A percentile compares a stretch with the other conserved stretches of the same genome.
These are phyloP conservation scores for Drosophila paracracens DNA, from an alignment of 2,888 invertebrate species.

Conservation along the genomic window DNA sequence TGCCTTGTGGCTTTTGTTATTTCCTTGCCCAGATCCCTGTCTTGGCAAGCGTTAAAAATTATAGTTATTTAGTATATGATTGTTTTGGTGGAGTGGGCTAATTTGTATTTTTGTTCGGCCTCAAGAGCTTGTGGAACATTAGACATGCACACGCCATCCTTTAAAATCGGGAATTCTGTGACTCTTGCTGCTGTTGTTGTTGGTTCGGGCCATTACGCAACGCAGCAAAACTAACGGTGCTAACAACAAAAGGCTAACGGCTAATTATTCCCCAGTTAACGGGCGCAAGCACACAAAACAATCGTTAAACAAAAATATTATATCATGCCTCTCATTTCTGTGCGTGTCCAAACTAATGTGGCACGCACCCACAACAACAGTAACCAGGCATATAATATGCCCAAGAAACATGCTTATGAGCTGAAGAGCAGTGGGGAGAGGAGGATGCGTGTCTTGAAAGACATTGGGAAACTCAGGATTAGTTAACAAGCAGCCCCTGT, in stretches of 20 bases:
- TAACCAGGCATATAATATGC: slow-evolving; percentile 29
- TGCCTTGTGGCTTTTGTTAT: slow-evolving; percentile 56
- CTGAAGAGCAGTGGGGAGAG: background rate
- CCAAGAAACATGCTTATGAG: slow-evolving; percentile 27
- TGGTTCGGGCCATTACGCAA: slow-evolving; percentile 22
- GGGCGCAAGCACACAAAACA: slow-evolving; percentile 70
- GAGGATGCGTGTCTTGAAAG: slow-evolving; percentile 52
- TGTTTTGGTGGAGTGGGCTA: slow-evolving; percentile 23
- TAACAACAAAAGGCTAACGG: slow-evolving; percentile 62
- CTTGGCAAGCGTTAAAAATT: slow-evolving; percentile 70
- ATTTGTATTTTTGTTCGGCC: slow-evolving; percentile 20
- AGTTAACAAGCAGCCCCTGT: slow-evolving; percentile 54
- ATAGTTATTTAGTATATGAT: slow-evolving; percentile 71
- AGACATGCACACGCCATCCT: slow-evolving; percentile 77
- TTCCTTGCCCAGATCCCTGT: background rate
- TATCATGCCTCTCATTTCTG: slow-evolving; percentile 42
- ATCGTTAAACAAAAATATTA: slow-evolving; percentile 80
- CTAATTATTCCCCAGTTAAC: slow-evolving; percentile 78
- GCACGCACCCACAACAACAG: slow-evolving; percentile 52
- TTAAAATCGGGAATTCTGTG: slow-evolving; percentile 59
- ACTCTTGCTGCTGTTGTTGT: slow-evolving; percentile 16
- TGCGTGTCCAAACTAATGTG: slow-evolving; percentile 77
- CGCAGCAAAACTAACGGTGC: slow-evolving; percentile 31
- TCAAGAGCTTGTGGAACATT: slow-evolving; percentile 60
- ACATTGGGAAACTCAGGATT: slow-evolving; percentile 35